Evolutionary conservation across 2,888 invertebrate species (phyloP), one percentile per base, ranked within the genome.

Genomic region (Caenorhabditis sp.): DNA sequence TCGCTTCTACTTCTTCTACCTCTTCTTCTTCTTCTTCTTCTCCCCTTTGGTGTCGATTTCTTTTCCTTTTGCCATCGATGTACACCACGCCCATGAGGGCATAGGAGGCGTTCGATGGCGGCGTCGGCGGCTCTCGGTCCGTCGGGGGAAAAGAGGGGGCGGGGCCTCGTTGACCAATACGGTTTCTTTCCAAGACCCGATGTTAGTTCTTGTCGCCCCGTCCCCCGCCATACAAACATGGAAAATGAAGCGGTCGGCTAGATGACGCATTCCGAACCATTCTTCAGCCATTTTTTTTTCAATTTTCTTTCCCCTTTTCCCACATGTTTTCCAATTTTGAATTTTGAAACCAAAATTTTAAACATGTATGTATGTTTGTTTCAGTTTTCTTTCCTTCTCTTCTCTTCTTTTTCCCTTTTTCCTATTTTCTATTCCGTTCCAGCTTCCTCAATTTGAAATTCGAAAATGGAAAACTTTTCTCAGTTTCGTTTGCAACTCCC

Each of bases 101-200:
- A 76, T 74, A 26, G 55, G 55, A 55, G 55, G 55, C 55, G 60
- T 35, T n/a, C 18, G 22, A n/a, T 56, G 20, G 15, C 18, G 32
- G 18, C 24, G n/a, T n/a, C n/a, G 2, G 40, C 24, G 60, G 60
- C 60, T 60, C 74, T 60, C 65, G 24, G 56, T 56, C 44, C 47
- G 65, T 13, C 50, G 47, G 47, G 6, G n/a, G 50, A 15, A 22
- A 28, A 24, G 51, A 5, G 50, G n/a, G 60, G 74, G 65, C 65
- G 74, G 74, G 40, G 65, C 60, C 51, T 60, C 24, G 60, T 55
- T 76, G 76, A 76, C 76, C 76, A 76, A 76, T 76, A 76, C 76
- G 67, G 76, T 76, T 60, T 67, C 35, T 76, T 60, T 67, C 35
- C 58, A 40, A 61, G 56, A 44, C 56, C 50, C 64, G 64, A 26